Evolutionary conservation across 2,113 vertebrate species (phyloP).

Genomic region (Willisornis vidua): DNA sequence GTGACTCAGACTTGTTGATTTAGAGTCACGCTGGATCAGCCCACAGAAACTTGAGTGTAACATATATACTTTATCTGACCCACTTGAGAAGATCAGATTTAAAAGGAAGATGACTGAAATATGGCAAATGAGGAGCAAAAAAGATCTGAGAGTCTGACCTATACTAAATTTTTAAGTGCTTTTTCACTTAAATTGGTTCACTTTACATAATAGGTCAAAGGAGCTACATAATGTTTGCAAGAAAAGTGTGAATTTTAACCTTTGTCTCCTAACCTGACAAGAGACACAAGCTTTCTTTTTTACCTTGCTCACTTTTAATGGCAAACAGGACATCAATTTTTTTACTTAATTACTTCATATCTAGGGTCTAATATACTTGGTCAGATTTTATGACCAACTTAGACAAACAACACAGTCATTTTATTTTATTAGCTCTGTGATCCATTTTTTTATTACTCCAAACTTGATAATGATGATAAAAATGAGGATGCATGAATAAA

Average conservation of each 20-base stretch:
- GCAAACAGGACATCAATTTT: constrained; percentile 21
- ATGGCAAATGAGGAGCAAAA: not conserved
- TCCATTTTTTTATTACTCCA: constrained; percentile 46
- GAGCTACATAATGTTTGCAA: not conserved
- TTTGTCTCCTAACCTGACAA: not conserved
- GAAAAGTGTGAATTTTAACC: not conserved
- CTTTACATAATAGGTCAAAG: constrained; percentile 32
- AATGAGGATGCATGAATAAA: not conserved
- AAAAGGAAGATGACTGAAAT: constrained; percentile 34
- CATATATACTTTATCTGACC: not conserved
- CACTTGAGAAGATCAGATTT: not conserved
- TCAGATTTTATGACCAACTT: constrained; percentile 50
- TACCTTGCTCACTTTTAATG: not conserved
- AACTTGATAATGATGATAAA: constrained; percentile 45
- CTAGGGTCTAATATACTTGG: constrained; percentile 25
- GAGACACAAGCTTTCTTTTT: not conserved
- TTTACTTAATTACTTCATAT: constrained; percentile 41
- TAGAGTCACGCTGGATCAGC: constrained; percentile 11
- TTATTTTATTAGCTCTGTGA: constrained; percentile 63
- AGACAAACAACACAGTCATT: constrained; percentile 57
- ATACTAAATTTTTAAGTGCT: not conserved
- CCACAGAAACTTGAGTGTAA: not conserved
- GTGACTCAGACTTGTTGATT: constrained; percentile 53
- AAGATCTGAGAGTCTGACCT: not conserved
- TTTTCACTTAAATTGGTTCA: not conserved